These are phyloP conservation scores for Saccostrea glomerata DNA, from an alignment of 1,140 invertebrate species.

Conservation along the genomic window DNA sequence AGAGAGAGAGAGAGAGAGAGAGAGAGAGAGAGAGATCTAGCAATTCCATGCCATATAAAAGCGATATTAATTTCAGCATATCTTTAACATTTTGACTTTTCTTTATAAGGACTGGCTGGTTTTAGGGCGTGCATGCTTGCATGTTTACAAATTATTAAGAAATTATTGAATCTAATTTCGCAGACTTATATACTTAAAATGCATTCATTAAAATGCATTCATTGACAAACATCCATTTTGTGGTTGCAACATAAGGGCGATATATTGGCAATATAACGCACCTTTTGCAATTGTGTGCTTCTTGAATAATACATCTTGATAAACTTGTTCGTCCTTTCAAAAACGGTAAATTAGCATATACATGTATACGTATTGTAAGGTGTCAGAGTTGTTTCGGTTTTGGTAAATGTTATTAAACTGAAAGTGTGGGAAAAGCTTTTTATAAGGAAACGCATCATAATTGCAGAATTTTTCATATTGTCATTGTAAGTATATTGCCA, in stretches of 20 bases:
- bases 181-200: neutral
- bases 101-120: neutral
- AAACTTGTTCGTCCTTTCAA: neutral
- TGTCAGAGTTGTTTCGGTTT: neutral
- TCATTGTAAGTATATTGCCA: too few relatives aligned
- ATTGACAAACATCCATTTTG: neutral
- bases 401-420: neutral
- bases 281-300: neutral
- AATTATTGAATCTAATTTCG: neutral
- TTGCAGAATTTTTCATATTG: neutral
- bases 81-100: constrained; percentile 29
- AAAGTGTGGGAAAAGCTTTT: neutral
- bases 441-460: neutral
- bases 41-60: neutral
- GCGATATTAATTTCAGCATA: neutral
- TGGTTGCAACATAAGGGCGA: too few relatives aligned
- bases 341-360: neutral
- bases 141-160: neutral
- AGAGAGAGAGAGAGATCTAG: neutral
- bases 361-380: neutral
- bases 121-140: constrained; percentile 14
- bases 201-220: neutral
- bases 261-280: too few relatives aligned
- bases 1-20: constrained; percentile 24
- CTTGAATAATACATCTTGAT: neutral